These are phyloP conservation scores for Ptilodon capucinus DNA, from an alignment of 2,888 invertebrate species.

Conservation along the genomic window DNA sequence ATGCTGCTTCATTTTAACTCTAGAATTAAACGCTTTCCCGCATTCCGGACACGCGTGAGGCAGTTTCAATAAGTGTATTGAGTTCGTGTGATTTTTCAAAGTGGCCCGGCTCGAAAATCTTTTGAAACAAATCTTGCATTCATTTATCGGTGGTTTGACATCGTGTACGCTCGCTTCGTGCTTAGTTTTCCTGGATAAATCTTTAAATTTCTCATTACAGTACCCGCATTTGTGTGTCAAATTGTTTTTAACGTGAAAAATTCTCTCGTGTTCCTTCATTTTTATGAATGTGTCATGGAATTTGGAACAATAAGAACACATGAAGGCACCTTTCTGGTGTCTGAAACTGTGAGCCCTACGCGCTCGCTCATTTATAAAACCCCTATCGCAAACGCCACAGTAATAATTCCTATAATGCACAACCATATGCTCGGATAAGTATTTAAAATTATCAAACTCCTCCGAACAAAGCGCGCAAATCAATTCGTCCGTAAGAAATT, in stretches of 20 bases:
- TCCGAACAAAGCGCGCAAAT: conserved; percentile 44
- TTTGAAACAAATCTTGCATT: conserved; percentile 49
- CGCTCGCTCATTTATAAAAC: conserved; percentile 20
- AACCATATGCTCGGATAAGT: conserved; percentile 48
- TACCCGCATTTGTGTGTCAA: conserved; percentile 40
- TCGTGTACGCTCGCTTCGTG: conserved; percentile 47
- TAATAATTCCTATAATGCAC: conserved; percentile 48
- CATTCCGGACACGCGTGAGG: conserved; percentile 44
- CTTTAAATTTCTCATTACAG: conserved; percentile 46
- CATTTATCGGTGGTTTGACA: conserved; percentile 16
- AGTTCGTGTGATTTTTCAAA: conserved; percentile 36
- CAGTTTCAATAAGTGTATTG: conserved; percentile 47
- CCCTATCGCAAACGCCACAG: conserved; percentile 42
- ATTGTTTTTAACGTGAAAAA: background rate
- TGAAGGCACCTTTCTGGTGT: conserved; percentile 17
- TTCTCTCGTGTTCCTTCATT: conserved; percentile 44
- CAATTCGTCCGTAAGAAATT: conserved; percentile 41
- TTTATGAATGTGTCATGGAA: conserved; percentile 48
- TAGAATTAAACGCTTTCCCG: conserved; percentile 40
- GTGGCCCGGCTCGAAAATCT: conserved; percentile 25
- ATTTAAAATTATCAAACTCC: conserved; percentile 43
- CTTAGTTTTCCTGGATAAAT: conserved; percentile 34
- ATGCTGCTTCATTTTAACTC: conserved; percentile 35
- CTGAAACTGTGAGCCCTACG: conserved; percentile 9
- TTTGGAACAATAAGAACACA: conserved; percentile 49